Conservation (phyloP, 2,888 invertebrate species). For the Epirrita christyi region DNA sequence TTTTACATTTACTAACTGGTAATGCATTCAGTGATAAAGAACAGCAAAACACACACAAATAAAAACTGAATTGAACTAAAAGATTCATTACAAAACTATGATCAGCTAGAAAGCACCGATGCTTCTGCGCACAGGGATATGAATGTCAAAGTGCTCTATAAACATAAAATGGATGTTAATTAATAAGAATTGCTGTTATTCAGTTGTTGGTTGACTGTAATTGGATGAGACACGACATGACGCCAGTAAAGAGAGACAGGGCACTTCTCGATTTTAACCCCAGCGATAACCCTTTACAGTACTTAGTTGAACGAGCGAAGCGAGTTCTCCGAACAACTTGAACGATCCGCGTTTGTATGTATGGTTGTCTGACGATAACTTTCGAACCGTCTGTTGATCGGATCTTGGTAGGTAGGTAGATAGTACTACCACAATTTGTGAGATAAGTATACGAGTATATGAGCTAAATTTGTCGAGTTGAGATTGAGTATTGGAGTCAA, state of each 20-base stretch:
- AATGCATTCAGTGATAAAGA: slow-evolving; percentile 31
- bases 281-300: slow-evolving; percentile 47
- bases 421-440: no score
- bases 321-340: no score
- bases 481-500: no score
- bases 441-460: no score
- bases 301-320: not conserved
- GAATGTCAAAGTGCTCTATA: slow-evolving; percentile 15
- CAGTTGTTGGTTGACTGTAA: slow-evolving; percentile 35
- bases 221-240: slow-evolving; percentile 48
- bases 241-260: slow-evolving; percentile 43
- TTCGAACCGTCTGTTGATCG: no score
- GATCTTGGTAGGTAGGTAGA: no score
- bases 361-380: no score
- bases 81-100: slow-evolving; percentile 35
- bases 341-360: no score
- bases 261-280: slow-evolving; percentile 53
- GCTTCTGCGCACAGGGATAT: slow-evolving; percentile 1
- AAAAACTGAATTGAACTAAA: slow-evolving; percentile 24
- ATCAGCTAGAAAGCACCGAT: slow-evolving; percentile 3
- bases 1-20: slow-evolving; percentile 31
- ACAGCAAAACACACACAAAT: slow-evolving; percentile 20
- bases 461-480: no score
- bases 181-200: slow-evolving; percentile 27
- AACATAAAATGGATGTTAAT: slow-evolving; percentile 14